Evolutionary conservation across 1,140 invertebrate genomes (phyloP).

Genomic region (Drosophila mayri): DNA sequence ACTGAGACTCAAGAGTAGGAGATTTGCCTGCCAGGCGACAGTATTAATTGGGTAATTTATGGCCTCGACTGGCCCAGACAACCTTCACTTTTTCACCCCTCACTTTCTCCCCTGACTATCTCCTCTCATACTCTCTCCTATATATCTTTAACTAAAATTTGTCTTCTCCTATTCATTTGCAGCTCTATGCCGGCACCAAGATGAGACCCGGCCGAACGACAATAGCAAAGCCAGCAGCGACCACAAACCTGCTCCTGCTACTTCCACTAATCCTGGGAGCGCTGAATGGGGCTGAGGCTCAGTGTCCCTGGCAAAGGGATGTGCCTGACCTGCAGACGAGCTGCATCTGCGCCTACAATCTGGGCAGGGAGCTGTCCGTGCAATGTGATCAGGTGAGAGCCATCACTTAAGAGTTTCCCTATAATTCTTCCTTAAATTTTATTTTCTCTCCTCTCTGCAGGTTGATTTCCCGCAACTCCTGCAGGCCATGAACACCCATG

Average conservation of each 20-base stretch:
- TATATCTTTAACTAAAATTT: slow-evolving; percentile 23
- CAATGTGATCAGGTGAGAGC: slow-evolving; percentile 92
- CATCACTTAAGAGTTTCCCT: not conserved
- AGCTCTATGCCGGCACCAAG: slow-evolving; percentile 80
- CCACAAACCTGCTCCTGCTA: slow-evolving; percentile 44
- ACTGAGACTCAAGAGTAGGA: not conserved
- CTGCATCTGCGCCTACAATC: slow-evolving; percentile 94
- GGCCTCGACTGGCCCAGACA: slow-evolving; percentile 50
- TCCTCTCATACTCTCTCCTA: not conserved
- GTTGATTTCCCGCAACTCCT: slow-evolving; percentile 92
- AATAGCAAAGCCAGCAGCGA: slow-evolving; percentile 36
- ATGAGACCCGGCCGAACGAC: slow-evolving; percentile 65
- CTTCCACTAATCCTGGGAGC: slow-evolving; percentile 41
- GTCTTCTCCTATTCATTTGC: slow-evolving; percentile 41
- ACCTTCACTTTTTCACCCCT: slow-evolving; percentile 44
- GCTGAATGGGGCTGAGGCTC: slow-evolving; percentile 73
- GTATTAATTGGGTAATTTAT: slow-evolving; percentile 74
- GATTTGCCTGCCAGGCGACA: slow-evolving; percentile 45
- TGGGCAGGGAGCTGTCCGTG: slow-evolving; percentile 92
- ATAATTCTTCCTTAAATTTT: not conserved
- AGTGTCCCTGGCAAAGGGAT: slow-evolving; percentile 94
- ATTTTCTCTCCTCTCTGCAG: slow-evolving; percentile 61
- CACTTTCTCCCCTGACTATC: not conserved
- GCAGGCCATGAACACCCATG: slow-evolving; percentile 89
- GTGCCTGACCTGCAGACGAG: slow-evolving; percentile 91